Conservation (phyloP, 2,797 vertebrate genomes). For the Aeoliscus strigatus region DNA sequence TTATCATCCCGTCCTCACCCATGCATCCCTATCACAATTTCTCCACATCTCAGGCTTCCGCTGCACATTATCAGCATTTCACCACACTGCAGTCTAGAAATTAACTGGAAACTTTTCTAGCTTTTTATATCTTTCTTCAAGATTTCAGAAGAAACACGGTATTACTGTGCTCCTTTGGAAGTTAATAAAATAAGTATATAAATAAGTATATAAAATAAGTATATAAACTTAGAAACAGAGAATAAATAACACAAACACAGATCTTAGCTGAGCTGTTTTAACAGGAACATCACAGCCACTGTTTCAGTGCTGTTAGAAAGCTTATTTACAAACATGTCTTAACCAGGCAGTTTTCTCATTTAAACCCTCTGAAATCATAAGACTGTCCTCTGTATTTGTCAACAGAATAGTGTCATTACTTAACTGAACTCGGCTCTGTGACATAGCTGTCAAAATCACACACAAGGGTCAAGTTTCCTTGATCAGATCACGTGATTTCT, state of each 20-base stretch:
- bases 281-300: slow-evolving; percentile 5
- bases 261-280: no score
- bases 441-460: neutral
- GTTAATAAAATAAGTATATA: no score
- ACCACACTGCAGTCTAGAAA: slow-evolving; percentile 27
- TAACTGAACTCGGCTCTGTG: neutral
- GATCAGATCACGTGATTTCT: slow-evolving; percentile 4
- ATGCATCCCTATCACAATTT: slow-evolving; percentile 19
- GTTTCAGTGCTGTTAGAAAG: slow-evolving; percentile 7
- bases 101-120: slow-evolving; percentile 1
- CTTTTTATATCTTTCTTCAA: slow-evolving; percentile 12
- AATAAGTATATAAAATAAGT: no score
- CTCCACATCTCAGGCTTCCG: slow-evolving; percentile 18
- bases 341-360: neutral
- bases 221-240: no score
- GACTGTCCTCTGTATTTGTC: neutral
- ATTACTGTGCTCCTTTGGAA: no score
- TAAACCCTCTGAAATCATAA: slow-evolving; percentile 1
- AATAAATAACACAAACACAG: no score
- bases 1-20: slow-evolving; percentile 1
- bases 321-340: slow-evolving; percentile 1
- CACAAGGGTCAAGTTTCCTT: neutral
- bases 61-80: slow-evolving; percentile 40
- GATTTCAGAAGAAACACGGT: no score
- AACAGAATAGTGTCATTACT: no score